Percentiles rank a stretch among this genome's conserved stretches.
phyloP scores from a whole-genome alignment of 2,888 invertebrate genomes.

The Peribatodes rhomboidaria region DNA sequence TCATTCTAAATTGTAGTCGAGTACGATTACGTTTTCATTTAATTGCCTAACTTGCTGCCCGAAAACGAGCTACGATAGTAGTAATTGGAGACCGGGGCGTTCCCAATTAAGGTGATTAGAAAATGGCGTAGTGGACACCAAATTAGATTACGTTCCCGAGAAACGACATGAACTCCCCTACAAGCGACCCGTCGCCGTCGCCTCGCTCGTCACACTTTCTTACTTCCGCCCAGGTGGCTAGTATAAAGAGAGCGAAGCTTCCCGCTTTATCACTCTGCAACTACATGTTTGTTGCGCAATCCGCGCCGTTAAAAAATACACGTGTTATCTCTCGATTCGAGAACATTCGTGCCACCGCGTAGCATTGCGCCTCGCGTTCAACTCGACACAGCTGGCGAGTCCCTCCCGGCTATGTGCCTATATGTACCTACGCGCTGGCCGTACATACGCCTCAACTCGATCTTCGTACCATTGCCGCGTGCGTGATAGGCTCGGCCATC shows the following conservation, averaged over 20 bases:
- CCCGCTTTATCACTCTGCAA: slow-evolving; percentile 57
- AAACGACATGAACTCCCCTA: slow-evolving; percentile 53
- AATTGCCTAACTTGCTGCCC: slow-evolving; percentile 51
- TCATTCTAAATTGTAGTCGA: slow-evolving; percentile 53
- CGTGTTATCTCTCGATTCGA: slow-evolving; percentile 78
- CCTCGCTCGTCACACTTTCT: slow-evolving; percentile 37
- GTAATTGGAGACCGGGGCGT: slow-evolving; percentile 66
- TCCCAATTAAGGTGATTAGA: slow-evolving; percentile 72
- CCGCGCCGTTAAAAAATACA: slow-evolving; percentile 70
- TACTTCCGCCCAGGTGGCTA: slow-evolving; percentile 22
- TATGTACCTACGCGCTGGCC: slow-evolving; percentile 15
- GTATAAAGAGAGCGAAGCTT: slow-evolving; percentile 12
- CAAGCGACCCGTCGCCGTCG: slow-evolving; percentile 57
- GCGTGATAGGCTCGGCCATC: slow-evolving; percentile 55
- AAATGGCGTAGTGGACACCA: slow-evolving; percentile 61
- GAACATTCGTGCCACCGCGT: slow-evolving; percentile 75
- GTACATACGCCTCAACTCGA: slow-evolving; percentile 1
- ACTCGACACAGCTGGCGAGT: slow-evolving; percentile 46
- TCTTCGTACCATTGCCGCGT: slow-evolving; percentile 48
- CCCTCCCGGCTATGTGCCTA: slow-evolving; percentile 40
- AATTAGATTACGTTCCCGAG: slow-evolving; percentile 68
- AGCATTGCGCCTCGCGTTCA: slow-evolving; percentile 64
- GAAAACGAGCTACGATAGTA: slow-evolving; percentile 60
- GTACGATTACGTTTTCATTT: slow-evolving; percentile 41
- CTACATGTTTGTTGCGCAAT: slow-evolving; percentile 68